Conservation (phyloP, 2,113 vertebrate genomes). For the Siphamia tubifer region DNA sequence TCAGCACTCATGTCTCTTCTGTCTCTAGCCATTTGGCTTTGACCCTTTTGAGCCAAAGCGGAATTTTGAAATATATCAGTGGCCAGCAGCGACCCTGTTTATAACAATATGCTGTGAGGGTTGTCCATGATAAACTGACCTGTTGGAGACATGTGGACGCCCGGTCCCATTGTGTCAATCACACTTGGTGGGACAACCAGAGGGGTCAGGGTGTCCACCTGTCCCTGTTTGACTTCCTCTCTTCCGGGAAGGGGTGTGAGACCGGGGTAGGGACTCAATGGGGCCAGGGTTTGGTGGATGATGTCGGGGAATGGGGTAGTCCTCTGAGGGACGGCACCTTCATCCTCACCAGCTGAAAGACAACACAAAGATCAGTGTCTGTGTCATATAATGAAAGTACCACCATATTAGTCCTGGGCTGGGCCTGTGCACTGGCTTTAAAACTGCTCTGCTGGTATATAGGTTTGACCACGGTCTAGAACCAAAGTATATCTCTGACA, state of each 20-base stretch:
- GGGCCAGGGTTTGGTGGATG: conserved; percentile 70
- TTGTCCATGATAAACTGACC: conserved; percentile 72
- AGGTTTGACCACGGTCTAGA: too few species aligned
- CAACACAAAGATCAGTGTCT: background rate
- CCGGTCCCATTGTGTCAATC: conserved; percentile 21
- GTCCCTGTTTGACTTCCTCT: conserved; percentile 79
- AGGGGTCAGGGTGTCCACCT: conserved; percentile 78
- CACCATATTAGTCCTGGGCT: too few species aligned
- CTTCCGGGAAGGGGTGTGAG: conserved; percentile 31
- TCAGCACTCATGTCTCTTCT: too few species aligned
- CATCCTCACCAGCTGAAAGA: conserved; percentile 45
- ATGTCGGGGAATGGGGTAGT: conserved; percentile 74
- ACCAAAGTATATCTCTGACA: too few species aligned
- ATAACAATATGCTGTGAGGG: too few species aligned
- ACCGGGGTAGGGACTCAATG: conserved; percentile 67
- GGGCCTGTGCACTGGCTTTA: too few species aligned
- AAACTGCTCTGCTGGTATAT: too few species aligned
- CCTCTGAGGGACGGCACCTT: conserved; percentile 7
- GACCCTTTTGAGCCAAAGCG: too few species aligned
- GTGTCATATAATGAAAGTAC: too few species aligned
- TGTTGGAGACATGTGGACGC: conserved; percentile 70
- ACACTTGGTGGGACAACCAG: conserved; percentile 36
- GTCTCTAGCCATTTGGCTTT: too few species aligned
- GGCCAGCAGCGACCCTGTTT: too few species aligned
- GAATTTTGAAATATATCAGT: too few species aligned